Evolutionary conservation across 2,113 vertebrate species (phyloP).

Genomic region (Mesitornis unicolor): DNA sequence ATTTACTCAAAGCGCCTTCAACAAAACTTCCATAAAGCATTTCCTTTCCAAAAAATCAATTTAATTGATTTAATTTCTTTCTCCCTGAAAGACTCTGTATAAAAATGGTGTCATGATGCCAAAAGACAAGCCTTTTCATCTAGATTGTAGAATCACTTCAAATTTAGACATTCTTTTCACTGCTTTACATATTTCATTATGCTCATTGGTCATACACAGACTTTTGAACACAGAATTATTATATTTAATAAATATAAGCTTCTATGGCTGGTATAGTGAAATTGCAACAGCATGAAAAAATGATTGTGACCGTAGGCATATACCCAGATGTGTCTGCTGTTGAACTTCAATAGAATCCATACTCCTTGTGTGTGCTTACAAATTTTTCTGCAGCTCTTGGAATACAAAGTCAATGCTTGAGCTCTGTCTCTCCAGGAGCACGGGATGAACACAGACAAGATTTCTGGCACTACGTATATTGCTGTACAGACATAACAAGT

Average conservation of each 20-base stretch:
- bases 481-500: not conserved
- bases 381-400: not conserved
- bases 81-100: not conserved
- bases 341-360: not conserved
- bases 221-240: not conserved
- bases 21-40: not conserved
- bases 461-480: not conserved
- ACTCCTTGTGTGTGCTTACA: not conserved
- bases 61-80: not conserved
- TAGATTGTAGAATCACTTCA: not conserved
- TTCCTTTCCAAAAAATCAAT: not conserved
- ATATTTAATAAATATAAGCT: not conserved
- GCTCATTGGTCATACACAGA: not conserved
- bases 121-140: not conserved
- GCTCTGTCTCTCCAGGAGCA: not conserved
- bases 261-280: not conserved
- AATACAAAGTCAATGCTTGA: not conserved
- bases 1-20: not conserved
- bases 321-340: not conserved
- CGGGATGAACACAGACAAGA: not conserved
- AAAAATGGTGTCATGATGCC: not conserved
- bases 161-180: not conserved
- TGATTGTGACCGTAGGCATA: not conserved
- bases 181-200: not conserved
- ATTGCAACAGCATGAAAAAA: not conserved